Evolutionary conservation across 1,140 invertebrate species (phyloP).

Genomic region (Streblospio benedicti): DNA sequence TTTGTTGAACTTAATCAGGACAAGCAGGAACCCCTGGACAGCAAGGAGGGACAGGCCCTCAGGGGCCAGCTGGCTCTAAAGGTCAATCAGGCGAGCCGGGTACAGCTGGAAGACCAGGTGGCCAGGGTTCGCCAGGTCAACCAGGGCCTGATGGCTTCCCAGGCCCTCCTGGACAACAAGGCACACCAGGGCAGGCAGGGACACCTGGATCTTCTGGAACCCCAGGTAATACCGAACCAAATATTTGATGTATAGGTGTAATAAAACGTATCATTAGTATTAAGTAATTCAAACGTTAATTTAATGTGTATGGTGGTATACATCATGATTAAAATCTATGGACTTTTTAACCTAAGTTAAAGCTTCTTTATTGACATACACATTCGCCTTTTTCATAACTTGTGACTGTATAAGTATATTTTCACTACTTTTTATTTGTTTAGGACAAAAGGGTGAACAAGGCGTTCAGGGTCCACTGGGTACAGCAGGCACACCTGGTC

Average conservation of each 20-base stretch:
- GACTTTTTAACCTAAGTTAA: too few relatives aligned
- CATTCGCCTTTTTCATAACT: too few relatives aligned
- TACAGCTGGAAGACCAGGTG: neutral
- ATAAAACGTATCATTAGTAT: too few relatives aligned
- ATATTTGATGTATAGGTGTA: too few relatives aligned
- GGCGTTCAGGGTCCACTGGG: slow-evolving; percentile 10
- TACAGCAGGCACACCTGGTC: neutral
- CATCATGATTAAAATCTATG: too few relatives aligned
- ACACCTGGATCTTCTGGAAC: slow-evolving; percentile 45
- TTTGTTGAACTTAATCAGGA: neutral
- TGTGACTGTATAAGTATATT: too few relatives aligned
- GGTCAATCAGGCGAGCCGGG: slow-evolving; percentile 1
- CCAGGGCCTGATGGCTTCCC: neutral
- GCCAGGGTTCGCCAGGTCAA: neutral
- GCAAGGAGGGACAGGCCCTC: too few relatives aligned
- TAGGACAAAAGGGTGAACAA: too few relatives aligned
- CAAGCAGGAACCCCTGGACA: neutral
- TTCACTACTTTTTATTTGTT: too few relatives aligned
- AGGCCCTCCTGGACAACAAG: neutral
- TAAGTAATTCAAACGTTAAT: too few relatives aligned
- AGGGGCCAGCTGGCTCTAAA: neutral
- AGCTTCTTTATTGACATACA: too few relatives aligned
- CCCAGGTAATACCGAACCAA: slow-evolving; percentile 53
- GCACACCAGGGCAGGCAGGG: slow-evolving; percentile 23
- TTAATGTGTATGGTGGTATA: too few relatives aligned